Conservation (phyloP, 2,113 vertebrate species). For the Podiceps cristatus region DNA sequence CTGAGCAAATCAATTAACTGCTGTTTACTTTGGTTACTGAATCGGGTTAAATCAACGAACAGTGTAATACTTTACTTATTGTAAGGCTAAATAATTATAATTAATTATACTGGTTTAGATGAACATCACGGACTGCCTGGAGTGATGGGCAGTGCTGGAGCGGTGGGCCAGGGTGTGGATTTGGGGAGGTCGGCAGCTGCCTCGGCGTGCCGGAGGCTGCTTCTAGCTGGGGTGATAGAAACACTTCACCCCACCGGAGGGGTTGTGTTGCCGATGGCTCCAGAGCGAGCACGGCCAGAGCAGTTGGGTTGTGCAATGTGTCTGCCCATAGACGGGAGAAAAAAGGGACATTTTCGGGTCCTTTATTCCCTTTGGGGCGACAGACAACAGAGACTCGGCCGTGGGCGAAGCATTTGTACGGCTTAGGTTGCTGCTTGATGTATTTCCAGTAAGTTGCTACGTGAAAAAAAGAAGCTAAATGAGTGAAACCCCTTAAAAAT, state of each 20-base stretch:
- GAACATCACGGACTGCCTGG: background rate
- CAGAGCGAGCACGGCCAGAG: rapidly evolving
- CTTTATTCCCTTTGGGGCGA: background rate
- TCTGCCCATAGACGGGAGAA: rapidly evolving
- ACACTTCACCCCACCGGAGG: background rate
- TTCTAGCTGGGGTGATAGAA: background rate
- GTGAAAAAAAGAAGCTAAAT: background rate
- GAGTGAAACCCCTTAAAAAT: background rate
- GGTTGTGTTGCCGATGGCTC: rapidly evolving
- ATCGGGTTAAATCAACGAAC: background rate
- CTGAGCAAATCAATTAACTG: constrained; percentile 18
- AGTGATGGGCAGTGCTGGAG: background rate
- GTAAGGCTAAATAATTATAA: background rate
- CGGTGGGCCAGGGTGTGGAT: background rate
- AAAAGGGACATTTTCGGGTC: background rate
- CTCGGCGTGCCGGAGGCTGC: rapidly evolving
- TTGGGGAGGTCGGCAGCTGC: background rate
- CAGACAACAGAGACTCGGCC: background rate
- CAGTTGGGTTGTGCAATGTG: background rate
- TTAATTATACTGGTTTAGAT: background rate
- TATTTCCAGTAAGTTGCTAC: background rate
- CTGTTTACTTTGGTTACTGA: constrained; percentile 9
- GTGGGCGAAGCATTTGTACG: rapidly evolving
- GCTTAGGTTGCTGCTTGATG: background rate
- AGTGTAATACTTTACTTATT: background rate